phyloP scores from a whole-genome alignment of 2,888 invertebrate genomes.

The Acrocyrtus sp. region DNA sequence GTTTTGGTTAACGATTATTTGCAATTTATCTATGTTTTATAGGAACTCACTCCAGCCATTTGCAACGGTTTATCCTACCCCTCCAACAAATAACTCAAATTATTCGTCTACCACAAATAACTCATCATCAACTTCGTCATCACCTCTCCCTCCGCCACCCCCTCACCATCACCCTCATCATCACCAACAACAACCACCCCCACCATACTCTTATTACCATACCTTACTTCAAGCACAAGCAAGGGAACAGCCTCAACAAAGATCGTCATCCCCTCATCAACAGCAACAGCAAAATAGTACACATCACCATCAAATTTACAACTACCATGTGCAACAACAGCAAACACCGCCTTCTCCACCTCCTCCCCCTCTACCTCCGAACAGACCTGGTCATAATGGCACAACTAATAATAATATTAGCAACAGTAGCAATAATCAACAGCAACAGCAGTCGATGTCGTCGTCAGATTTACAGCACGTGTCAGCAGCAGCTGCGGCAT shows the following conservation, averaged over 20 bases:
- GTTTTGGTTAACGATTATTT: not conserved
- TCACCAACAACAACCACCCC: conserved; percentile 66
- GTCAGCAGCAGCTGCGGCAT: conserved; percentile 10
- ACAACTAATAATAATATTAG: no score
- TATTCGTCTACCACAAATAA: not conserved
- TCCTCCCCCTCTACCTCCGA: conserved; percentile 61
- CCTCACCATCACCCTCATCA: conserved; percentile 4
- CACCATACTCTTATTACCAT: conserved; percentile 34
- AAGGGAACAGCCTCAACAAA: conserved; percentile 26
- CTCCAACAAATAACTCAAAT: not conserved
- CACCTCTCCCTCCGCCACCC: conserved; percentile 12
- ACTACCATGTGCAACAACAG: conserved; percentile 23
- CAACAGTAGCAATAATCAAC: no score
- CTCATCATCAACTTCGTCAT: conserved; percentile 2
- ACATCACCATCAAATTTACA: not conserved
- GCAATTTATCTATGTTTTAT: conserved; percentile 3
- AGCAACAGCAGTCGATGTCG: no score
- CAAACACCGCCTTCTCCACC: conserved; percentile 66
- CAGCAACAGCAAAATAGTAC: not conserved
- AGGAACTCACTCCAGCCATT: conserved; percentile 61
- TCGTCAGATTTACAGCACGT: not conserved
- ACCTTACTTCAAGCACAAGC: conserved; percentile 23
- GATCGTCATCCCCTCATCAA: conserved; percentile 19
- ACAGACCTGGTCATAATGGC: not conserved
- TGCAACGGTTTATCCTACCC: conserved; percentile 39